These are phyloP conservation scores for Colletes collaris DNA, from an alignment of 2,888 invertebrate genomes.

Conservation along the genomic window DNA sequence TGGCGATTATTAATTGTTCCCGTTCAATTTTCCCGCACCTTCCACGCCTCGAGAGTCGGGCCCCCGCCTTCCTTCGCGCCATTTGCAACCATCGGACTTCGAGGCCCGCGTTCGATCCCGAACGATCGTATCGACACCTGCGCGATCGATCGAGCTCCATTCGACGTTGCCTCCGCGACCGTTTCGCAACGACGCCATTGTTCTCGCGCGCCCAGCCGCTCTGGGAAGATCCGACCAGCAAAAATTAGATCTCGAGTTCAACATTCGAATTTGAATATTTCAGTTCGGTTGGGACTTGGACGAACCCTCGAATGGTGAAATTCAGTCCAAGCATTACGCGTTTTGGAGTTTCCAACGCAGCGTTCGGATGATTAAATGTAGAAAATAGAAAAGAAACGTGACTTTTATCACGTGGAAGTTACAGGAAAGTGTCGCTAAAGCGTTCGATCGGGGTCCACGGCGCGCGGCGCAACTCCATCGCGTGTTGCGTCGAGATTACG, in stretches of 20 bases:
- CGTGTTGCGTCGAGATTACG: conserved; percentile 31
- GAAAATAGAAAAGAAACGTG: too few relatives aligned
- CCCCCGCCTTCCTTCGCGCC: conserved; percentile 2
- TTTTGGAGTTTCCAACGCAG: too few relatives aligned
- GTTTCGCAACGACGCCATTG: conserved; percentile 15
- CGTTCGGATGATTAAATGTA: too few relatives aligned
- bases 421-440: too few relatives aligned
- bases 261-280: too few relatives aligned
- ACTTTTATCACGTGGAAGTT: too few relatives aligned
- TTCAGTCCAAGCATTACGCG: too few relatives aligned
- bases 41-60: neutral
- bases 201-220: neutral
- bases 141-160: conserved; percentile 13
- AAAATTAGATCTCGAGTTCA: too few relatives aligned
- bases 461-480: neutral
- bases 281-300: too few relatives aligned
- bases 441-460: too few relatives aligned
- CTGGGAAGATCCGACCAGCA: neutral
- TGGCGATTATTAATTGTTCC: conserved; percentile 64
- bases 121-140: conserved; percentile 12
- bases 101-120: neutral
- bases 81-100: conserved; percentile 8
- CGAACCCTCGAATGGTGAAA: too few relatives aligned
- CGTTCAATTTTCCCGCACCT: conserved; percentile 60
- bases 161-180: neutral